A percentile compares a stretch with the other conserved stretches of the same genome.
Conservation (phyloP, 2,113 vertebrate genomes). For the Gasterosteus aculeatus region DNA sequence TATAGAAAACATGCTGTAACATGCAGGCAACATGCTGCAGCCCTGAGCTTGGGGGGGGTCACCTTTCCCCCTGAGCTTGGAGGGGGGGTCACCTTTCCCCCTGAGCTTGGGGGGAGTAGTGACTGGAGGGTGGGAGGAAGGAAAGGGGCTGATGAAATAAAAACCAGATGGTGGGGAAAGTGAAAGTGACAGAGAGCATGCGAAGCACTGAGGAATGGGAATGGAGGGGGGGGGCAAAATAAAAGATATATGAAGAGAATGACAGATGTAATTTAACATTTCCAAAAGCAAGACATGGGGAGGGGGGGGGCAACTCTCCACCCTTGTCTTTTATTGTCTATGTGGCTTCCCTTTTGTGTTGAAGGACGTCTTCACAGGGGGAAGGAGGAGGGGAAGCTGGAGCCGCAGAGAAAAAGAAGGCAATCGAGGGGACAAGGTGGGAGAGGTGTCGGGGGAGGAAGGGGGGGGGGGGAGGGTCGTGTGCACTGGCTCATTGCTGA, state of each 20-base stretch:
- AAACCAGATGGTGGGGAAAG: constrained; percentile 56
- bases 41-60: background rate
- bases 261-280: constrained; percentile 75
- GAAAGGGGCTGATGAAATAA: constrained; percentile 43
- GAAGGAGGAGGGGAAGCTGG: constrained; percentile 8
- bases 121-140: constrained; percentile 37
- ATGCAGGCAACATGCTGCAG: constrained; percentile 15
- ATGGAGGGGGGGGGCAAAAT: constrained; percentile 2
- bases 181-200: constrained; percentile 58
- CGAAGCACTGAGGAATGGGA: constrained; percentile 49
- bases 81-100: constrained; percentile 17
- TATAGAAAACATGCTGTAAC: constrained; percentile 28
- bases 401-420: constrained; percentile 31
- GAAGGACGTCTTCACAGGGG: constrained; percentile 35
- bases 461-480: background rate
- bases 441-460: constrained; percentile 22
- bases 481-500: constrained; percentile 33
- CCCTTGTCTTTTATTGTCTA: constrained; percentile 53
- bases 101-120: background rate
- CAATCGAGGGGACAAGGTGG: constrained; percentile 57
- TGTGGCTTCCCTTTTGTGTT: constrained; percentile 47
- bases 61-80: constrained; percentile 8
- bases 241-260: constrained; percentile 54
- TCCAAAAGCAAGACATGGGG: constrained; percentile 56
- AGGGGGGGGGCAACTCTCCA: constrained; percentile 33